phyloP scores from a whole-genome alignment of 2,888 invertebrate genomes.

The Icerya purchasi region DNA sequence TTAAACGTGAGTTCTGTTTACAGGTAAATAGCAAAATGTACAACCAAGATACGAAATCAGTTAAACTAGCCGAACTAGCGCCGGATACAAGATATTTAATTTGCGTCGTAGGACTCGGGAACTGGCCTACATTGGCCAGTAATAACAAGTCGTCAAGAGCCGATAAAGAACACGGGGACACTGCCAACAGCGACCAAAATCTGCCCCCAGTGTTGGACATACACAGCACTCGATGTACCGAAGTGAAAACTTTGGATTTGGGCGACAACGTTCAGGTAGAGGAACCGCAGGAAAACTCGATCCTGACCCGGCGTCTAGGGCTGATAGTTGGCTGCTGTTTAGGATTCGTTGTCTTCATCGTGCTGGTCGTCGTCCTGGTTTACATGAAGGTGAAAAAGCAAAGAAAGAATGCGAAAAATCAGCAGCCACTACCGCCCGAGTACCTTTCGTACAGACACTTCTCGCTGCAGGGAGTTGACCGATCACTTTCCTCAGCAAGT shows the following conservation, averaged over 20 bases:
- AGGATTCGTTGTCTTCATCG: conserved; percentile 64
- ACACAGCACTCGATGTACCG: conserved; percentile 29
- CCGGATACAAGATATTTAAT: conserved; percentile 65
- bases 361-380: conserved; percentile 60
- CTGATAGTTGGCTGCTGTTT: conserved; percentile 69
- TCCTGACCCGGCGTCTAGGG: conserved; percentile 58
- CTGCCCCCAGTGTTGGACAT: conserved; percentile 21
- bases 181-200: conserved; percentile 17
- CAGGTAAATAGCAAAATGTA: conserved; percentile 56
- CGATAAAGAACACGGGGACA: background rate
- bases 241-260: conserved; percentile 28
- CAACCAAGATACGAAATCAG: conserved; percentile 48
- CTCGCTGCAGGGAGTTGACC: conserved; percentile 43
- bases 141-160: conserved; percentile 14
- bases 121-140: conserved; percentile 31
- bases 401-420: conserved; percentile 40
- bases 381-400: conserved; percentile 44
- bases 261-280: conserved; percentile 20
- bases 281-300: conserved; percentile 27
- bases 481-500: conserved; percentile 1
- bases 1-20: background rate
- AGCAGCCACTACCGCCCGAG: conserved; percentile 50
- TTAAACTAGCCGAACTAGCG: conserved; percentile 48
- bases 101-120: conserved; percentile 70
- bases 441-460: conserved; percentile 59